Conservation (phyloP, 2,888 invertebrate species). For the Cyaniris semiargus region DNA sequence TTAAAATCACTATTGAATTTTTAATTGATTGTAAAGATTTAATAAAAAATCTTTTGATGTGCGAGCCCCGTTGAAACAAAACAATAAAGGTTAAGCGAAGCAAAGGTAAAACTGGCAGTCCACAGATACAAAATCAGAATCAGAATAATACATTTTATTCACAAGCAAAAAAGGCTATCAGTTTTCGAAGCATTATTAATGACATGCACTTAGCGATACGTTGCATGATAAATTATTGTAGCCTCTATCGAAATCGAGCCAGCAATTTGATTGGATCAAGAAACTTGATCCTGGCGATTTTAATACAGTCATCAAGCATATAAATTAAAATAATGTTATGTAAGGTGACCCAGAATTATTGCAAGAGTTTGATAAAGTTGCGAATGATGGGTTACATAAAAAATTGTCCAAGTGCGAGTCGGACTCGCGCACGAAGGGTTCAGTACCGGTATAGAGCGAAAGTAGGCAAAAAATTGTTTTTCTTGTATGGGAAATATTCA, state of each 20-base stretch:
- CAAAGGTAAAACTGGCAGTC: neutral
- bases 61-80: neutral
- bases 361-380: neutral
- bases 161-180: constrained; percentile 9
- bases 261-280: neutral
- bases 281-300: constrained; percentile 7
- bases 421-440: too few species aligned
- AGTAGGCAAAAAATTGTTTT: too few species aligned
- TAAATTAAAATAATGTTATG: neutral
- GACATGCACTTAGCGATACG: constrained; percentile 1
- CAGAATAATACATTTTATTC: neutral
- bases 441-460: too few species aligned
- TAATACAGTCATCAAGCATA: neutral
- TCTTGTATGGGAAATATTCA: too few species aligned
- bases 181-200: neutral
- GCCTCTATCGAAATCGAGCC: constrained; percentile 1
- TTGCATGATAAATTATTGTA: constrained; percentile 3
- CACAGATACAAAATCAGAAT: neutral
- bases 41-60: too few species aligned
- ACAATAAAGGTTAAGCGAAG: neutral
- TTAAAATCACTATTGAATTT: too few species aligned
- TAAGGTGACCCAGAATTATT: neutral
- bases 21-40: too few species aligned
- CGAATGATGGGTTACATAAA: neutral
- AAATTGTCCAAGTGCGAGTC: too few species aligned